A percentile compares a stretch with the other conserved stretches of the same genome.
phyloP scores from a whole-genome alignment of 2,113 vertebrate genomes.

The Perccottus glenii region DNA sequence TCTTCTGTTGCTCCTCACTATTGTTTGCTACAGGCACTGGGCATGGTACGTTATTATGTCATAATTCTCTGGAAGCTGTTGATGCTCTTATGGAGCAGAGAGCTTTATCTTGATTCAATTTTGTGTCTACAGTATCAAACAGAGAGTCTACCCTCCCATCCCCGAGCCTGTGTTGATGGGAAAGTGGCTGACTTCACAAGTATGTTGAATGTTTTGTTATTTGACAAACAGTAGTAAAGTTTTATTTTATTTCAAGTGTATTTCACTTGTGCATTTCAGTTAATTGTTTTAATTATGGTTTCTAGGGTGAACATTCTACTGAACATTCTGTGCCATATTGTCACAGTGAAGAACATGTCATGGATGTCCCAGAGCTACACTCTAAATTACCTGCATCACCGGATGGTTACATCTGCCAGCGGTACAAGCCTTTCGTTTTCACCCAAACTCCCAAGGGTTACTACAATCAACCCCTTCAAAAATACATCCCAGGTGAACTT shows the following conservation, averaged over 20 bases:
- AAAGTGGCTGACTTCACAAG: conserved; percentile 33
- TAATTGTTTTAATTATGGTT: neutral
- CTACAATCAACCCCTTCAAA: conserved; percentile 8
- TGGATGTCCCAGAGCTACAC: conserved; percentile 17
- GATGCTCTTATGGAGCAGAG: neutral
- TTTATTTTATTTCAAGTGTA: too few relatives aligned
- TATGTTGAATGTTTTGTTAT: conserved; percentile 30
- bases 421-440: neutral
- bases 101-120: neutral
- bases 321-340: conserved; percentile 5
- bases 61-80: neutral
- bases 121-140: conserved; percentile 56
- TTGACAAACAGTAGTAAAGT: neutral
- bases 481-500: accelerated
- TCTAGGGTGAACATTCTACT: conserved; percentile 22
- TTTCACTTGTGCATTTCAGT: neutral
- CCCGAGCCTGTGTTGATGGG: conserved; percentile 55
- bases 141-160: conserved; percentile 53
- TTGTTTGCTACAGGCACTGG: conserved; percentile 58
- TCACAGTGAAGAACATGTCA: neutral
- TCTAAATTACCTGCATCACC: neutral
- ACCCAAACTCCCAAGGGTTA: neutral
- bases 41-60: conserved; percentile 23
- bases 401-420: neutral
- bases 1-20: conserved; percentile 28